Evolutionary conservation across 2,888 invertebrate genomes (phyloP).

Genomic region (Pseudoips prasinana): DNA sequence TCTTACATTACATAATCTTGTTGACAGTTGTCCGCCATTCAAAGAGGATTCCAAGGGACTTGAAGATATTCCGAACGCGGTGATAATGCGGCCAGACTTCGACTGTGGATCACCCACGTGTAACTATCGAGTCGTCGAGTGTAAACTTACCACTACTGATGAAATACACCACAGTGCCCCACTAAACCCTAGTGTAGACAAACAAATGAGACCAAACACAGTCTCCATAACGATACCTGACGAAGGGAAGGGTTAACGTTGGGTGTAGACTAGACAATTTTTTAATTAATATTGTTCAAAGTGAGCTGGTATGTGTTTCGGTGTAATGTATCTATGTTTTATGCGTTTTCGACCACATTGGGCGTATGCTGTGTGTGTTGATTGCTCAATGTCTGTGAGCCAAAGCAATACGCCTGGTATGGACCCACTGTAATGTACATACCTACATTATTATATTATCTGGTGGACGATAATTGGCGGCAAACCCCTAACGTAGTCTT

Average conservation of each 20-base stretch:
- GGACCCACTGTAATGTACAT: slow-evolving; percentile 17
- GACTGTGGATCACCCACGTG: slow-evolving; percentile 69
- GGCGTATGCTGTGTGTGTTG: slow-evolving; percentile 23
- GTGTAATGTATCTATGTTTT: slow-evolving; percentile 36
- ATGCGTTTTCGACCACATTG: slow-evolving; percentile 27
- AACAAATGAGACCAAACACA: slow-evolving; percentile 64
- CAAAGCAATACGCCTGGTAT: slow-evolving; percentile 11
- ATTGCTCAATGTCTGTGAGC: background rate
- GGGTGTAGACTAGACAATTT: slow-evolving; percentile 37
- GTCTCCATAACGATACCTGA: slow-evolving; percentile 83
- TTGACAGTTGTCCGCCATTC: slow-evolving; percentile 69
- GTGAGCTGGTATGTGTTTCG: slow-evolving; percentile 28
- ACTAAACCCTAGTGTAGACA: slow-evolving; percentile 39
- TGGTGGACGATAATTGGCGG: no score
- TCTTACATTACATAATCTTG: no score
- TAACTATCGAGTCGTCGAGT: slow-evolving; percentile 74
- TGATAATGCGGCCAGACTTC: slow-evolving; percentile 62
- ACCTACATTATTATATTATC: background rate
- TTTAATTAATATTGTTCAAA: slow-evolving; percentile 44
- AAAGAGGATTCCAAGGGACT: slow-evolving; percentile 63
- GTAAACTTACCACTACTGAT: slow-evolving; percentile 72
- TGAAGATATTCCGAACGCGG: slow-evolving; percentile 68
- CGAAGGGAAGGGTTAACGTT: slow-evolving; percentile 77
- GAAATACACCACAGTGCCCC: slow-evolving; percentile 55
- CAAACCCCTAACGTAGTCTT: no score